A percentile compares a stretch with the other conserved stretches of the same genome.
Conservation (phyloP, 64 coral and sea anemone species). For the Exaiptasia diaphana region DNA sequence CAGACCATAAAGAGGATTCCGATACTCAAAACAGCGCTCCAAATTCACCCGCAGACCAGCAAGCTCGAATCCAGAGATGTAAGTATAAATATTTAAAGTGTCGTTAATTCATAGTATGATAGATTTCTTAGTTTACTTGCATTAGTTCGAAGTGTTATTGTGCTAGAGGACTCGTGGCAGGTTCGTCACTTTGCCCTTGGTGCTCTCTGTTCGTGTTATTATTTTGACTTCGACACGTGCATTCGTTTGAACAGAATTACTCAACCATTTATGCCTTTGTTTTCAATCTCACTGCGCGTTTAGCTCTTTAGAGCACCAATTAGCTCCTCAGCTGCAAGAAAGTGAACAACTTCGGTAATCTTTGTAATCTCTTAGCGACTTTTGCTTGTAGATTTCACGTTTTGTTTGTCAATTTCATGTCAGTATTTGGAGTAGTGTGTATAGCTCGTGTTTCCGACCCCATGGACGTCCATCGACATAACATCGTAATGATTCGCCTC, state of each 20-base stretch:
- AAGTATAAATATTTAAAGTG: constrained; percentile 95
- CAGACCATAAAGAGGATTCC: constrained; percentile 93
- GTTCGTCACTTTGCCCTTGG: constrained; percentile 5
- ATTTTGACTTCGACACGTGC: constrained; percentile 85
- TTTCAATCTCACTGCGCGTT: constrained; percentile 44
- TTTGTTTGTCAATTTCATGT: too few relatives aligned
- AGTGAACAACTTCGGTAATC: background rate
- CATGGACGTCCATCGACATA: constrained; percentile 4
- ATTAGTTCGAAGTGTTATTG: background rate
- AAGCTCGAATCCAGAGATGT: constrained; percentile 76
- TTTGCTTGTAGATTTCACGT: too few relatives aligned
- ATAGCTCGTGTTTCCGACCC: constrained; percentile 10
- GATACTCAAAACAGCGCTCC: constrained; percentile 54
- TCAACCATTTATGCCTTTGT: constrained; percentile 75
- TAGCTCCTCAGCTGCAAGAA: background rate
- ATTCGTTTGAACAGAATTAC: constrained; percentile 94
- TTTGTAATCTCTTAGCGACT: too few relatives aligned
- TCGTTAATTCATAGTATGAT: background rate
- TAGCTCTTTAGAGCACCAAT: background rate
- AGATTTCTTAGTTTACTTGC: background rate
- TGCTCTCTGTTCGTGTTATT: constrained; percentile 38
- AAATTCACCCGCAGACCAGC: constrained; percentile 41
- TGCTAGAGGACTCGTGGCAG: constrained; percentile 8
- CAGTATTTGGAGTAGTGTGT: background rate
- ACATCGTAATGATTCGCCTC: too few relatives aligned